These are phyloP conservation scores for Symphodus melops DNA, from an alignment of 2,113 vertebrate species.

Conservation along the genomic window DNA sequence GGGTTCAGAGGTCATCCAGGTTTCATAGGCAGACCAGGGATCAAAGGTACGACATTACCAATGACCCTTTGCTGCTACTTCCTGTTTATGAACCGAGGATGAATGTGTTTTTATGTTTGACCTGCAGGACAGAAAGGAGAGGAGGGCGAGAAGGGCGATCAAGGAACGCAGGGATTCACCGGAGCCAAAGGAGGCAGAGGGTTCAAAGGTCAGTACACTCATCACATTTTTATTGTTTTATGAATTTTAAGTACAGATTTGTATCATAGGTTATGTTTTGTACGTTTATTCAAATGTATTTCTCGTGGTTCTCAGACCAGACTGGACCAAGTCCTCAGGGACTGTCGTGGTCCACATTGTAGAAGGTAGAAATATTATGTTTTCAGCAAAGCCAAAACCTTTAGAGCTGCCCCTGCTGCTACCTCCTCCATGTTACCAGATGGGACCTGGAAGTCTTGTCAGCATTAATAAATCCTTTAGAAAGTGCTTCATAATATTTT, in stretches of 20 bases:
- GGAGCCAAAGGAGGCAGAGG: slow-evolving; percentile 70
- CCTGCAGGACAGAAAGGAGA: slow-evolving; percentile 79
- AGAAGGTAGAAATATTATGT: too few relatives aligned
- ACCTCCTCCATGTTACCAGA: too few relatives aligned
- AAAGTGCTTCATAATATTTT: too few relatives aligned
- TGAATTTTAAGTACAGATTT: too few relatives aligned
- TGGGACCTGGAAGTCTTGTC: too few relatives aligned
- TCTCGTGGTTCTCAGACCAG: too few relatives aligned
- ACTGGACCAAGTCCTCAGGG: not conserved
- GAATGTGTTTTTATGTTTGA: not conserved
- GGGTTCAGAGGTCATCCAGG: slow-evolving; percentile 71
- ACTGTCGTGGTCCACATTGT: not conserved
- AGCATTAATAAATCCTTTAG: too few relatives aligned
- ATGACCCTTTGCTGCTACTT: not conserved
- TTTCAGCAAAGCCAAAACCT: too few relatives aligned
- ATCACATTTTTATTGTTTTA: too few relatives aligned
- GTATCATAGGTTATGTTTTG: too few relatives aligned
- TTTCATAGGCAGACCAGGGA: slow-evolving; percentile 67
- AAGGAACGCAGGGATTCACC: slow-evolving; percentile 51
- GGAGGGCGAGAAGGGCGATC: slow-evolving; percentile 66
- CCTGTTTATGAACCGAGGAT: not conserved
- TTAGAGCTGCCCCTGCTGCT: too few relatives aligned
- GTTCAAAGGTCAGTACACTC: slow-evolving; percentile 68
- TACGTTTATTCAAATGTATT: too few relatives aligned
- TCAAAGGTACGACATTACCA: slow-evolving; percentile 70